Evolutionary conservation across 2,113 vertebrate species (phyloP).

Genomic region (Xiphophorus hellerii): DNA sequence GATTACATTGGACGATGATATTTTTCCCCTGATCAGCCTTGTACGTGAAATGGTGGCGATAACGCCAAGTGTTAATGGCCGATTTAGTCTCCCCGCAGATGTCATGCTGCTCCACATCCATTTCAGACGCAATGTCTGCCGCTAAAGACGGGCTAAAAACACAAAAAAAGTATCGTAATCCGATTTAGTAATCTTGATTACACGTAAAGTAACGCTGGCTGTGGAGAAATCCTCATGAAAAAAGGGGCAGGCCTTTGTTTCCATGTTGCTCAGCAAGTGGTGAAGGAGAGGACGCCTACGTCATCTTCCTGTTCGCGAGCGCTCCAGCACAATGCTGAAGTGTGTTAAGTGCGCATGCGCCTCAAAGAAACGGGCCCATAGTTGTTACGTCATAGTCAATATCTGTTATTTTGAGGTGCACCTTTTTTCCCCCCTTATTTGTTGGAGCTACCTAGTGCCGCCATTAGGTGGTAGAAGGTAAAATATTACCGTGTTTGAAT

Average conservation of each 20-base stretch:
- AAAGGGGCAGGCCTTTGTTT: conserved; percentile 75
- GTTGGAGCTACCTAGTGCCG: conserved; percentile 36
- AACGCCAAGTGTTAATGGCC: conserved; percentile 76
- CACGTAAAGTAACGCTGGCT: conserved; percentile 78
- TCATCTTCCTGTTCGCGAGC: not conserved
- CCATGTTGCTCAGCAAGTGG: conserved; percentile 19
- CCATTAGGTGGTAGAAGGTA: conserved; percentile 15
- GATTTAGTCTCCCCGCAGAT: conserved; percentile 61
- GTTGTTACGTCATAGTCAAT: fast-evolving
- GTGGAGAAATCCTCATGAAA: conserved; percentile 64
- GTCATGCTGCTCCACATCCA: conserved; percentile 62
- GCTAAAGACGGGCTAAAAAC: conserved; percentile 27
- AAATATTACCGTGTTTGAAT: not conserved
- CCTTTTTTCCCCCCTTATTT: not conserved
- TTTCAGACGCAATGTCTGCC: conserved; percentile 15
- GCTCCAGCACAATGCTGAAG: not conserved
- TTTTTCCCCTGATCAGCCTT: conserved; percentile 79
- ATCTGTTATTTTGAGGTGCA: conserved; percentile 2
- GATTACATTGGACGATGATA: conserved; percentile 81
- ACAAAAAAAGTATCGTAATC: conserved; percentile 72
- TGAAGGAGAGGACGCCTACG: not conserved
- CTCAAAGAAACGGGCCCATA: fast-evolving
- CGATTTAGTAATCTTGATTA: conserved; percentile 79
- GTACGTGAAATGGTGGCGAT: conserved; percentile 80
- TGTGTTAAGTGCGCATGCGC: conserved; percentile 38